Percentiles rank a stretch among this genome's conserved stretches.
Conservation (phyloP, 2,797 vertebrate species). For the Erpetoichthys calabaricus region DNA sequence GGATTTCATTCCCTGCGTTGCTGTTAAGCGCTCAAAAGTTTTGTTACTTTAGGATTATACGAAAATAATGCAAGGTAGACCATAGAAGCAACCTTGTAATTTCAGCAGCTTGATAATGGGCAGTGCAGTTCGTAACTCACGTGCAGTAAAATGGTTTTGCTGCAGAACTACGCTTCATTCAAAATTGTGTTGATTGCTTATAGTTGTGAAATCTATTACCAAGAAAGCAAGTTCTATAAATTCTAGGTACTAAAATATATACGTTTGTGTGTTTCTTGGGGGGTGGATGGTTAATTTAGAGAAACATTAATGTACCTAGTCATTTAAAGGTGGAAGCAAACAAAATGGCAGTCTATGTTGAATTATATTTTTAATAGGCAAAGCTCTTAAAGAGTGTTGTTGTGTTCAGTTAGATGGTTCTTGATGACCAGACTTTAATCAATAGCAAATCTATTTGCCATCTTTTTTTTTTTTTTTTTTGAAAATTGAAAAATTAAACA, state of each 20-base stretch:
- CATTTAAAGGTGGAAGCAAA: conserved; percentile 34
- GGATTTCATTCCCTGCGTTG: conserved; percentile 57
- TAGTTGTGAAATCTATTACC: conserved; percentile 41
- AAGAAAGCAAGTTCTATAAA: conserved; percentile 48
- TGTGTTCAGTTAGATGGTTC: conserved; percentile 64
- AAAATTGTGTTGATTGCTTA: conserved; percentile 29
- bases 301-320: conserved; percentile 13
- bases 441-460: conserved; percentile 70
- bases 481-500: conserved; percentile 59
- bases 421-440: conserved; percentile 67
- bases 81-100: conserved; percentile 50
- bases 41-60: conserved; percentile 46
- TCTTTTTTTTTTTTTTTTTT: conserved; percentile 22
- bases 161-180: conserved; percentile 27
- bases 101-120: conserved; percentile 42
- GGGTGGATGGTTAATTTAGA: conserved; percentile 7
- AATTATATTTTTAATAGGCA: conserved; percentile 62
- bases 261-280: conserved; percentile 20
- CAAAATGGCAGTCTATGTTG: conserved; percentile 27
- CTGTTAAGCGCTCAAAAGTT: conserved; percentile 42
- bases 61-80: conserved; percentile 25
- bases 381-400: conserved; percentile 52
- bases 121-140: neutral
- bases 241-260: conserved; percentile 68
- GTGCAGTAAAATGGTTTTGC: conserved; percentile 21